Conservation (phyloP, 2,113 vertebrate species). For the Micronycteris hirsuta region DNA sequence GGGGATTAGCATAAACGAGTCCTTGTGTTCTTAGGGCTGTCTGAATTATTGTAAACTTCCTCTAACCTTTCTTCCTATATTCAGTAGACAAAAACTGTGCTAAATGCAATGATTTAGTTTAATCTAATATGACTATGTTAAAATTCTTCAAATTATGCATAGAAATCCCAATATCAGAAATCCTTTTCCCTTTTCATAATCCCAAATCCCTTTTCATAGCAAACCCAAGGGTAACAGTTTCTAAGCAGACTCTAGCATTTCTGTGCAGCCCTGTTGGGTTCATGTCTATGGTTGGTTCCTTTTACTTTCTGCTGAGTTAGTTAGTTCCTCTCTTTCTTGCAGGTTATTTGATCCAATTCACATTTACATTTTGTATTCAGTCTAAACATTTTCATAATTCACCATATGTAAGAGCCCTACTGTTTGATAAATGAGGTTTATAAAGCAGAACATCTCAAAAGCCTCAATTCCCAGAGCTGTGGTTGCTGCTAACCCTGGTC, state of each 20-base stretch:
- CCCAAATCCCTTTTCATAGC: constrained; percentile 5
- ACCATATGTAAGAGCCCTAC: constrained; percentile 19
- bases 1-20: background rate
- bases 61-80: constrained; percentile 4
- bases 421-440: constrained; percentile 57
- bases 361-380: constrained; percentile 31
- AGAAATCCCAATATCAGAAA: background rate
- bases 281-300: constrained; percentile 15
- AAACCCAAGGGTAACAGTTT: background rate
- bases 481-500: background rate
- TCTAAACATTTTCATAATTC: constrained; percentile 33
- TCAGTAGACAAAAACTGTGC: background rate
- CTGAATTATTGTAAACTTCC: background rate
- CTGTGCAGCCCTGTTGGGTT: background rate
- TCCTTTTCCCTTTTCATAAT: no score
- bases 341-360: constrained; percentile 40
- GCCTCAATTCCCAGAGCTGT: background rate
- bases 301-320: constrained; percentile 40
- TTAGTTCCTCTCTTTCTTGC: constrained; percentile 27
- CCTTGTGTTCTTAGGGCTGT: background rate
- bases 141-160: background rate
- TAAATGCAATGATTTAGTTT: background rate
- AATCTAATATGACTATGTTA: background rate
- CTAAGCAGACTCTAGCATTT: background rate
- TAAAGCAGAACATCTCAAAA: constrained; percentile 20